Base-by-base conservation (phyloP, 2,797 vertebrate genomes). In the Crocodylus rhombifer region DNA sequence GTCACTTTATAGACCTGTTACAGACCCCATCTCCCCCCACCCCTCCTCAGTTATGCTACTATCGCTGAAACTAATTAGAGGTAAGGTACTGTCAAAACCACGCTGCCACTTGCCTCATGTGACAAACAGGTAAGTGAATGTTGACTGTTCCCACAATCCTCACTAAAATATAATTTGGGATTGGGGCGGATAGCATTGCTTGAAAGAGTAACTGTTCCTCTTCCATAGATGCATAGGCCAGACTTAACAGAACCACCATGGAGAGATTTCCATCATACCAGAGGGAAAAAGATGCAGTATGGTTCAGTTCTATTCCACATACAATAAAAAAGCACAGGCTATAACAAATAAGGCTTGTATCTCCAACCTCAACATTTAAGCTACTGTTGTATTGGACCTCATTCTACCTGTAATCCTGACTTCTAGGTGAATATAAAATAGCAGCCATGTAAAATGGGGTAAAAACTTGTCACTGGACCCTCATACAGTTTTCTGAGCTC, bases 81-180 rank as follows among this genome's bases (percentile, higher is more conserved):
- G 10, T 23, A 23, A 69, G 77, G 25, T 18, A 62, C 25, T 23
- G 8, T 80, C 13, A 69, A 14, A 77, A 14, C 18, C 36, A 12
- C 26, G 9, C 4, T 73, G 57, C 16, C 0, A 0, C 63, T 11
- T 51, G 64, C 13, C 55, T 80, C 9, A 1, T 58, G 2, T 2
- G 6, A 7, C 60, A 36, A 17, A 58, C 15, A 64, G 42, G 21
- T 2, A 1, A 81, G 30, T 42, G 77, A 61, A 16, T 58, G 42
- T 7, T 17, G 1, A 26, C 20, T 79, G 65, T 84, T 62, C 77
- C 69, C 16, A 71, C 4, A 36, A 23, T 14, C 17, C 12, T 5
- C 28, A 9, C 15, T 42, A 51, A 82, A 86, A 18, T 3, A 8
- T 33, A 64, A 14, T n/a, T 11, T 51, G 42, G 55, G 30, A 74